These are phyloP conservation scores for Mus caroli DNA, from an alignment of 2,797 vertebrate genomes.

Conservation along the genomic window DNA sequence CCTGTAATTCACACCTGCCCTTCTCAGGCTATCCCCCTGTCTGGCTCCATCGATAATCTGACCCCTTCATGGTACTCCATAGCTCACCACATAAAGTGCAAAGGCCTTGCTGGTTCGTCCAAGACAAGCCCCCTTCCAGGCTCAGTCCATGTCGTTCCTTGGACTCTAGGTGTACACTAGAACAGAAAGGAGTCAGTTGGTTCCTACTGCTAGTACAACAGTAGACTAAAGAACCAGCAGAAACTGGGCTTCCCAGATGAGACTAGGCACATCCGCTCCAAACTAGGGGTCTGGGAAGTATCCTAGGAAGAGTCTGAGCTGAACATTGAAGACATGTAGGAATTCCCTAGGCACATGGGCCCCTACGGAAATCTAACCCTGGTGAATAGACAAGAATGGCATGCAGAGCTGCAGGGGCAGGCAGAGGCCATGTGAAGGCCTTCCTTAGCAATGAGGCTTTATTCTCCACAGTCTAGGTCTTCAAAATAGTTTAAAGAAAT, in stretches of 20 bases:
- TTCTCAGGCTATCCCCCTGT: neutral
- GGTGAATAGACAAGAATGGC: neutral
- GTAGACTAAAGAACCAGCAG: neutral
- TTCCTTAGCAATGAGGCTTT: neutral
- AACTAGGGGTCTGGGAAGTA: neutral
- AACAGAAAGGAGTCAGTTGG: neutral
- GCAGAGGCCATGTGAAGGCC: neutral
- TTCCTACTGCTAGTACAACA: neutral
- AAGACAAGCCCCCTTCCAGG: neutral
- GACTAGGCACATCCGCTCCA: neutral
- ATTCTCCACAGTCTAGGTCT: neutral
- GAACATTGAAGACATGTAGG: neutral
- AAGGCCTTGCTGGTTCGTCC: neutral
- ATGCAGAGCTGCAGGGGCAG: neutral
- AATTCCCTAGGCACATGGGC: neutral
- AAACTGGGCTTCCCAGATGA: neutral
- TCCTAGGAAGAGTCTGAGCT: neutral
- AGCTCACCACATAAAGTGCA: neutral
- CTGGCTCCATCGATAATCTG: neutral
- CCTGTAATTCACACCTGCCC: neutral
- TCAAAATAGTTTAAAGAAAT: constrained; percentile 4
- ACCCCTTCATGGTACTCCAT: neutral
- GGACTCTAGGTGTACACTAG: neutral
- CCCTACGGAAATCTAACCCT: neutral
- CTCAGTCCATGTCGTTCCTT: neutral